Evolutionary conservation across 2,888 invertebrate species (phyloP).

Genomic region (Tridacna crocea): DNA sequence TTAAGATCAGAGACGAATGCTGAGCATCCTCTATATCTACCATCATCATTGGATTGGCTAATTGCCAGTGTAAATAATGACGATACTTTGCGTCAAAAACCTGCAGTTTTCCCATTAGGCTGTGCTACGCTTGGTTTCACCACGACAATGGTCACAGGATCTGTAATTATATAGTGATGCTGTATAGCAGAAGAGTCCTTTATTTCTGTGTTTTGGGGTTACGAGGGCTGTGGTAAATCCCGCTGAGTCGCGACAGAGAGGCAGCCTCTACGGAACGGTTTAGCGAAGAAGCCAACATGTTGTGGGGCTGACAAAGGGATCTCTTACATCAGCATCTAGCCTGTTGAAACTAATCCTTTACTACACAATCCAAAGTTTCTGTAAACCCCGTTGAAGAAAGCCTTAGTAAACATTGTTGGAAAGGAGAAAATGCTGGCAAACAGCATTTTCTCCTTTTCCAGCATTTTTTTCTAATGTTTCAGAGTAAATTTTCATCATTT

Average conservation of each 20-base stretch:
- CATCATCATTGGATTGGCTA: slow-evolving; percentile 23
- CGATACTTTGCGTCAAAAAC: slow-evolving; percentile 61
- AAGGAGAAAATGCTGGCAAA: no score
- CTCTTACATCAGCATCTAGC: slow-evolving; percentile 23
- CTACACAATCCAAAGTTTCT: no score
- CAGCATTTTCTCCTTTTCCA: no score
- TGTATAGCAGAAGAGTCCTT: slow-evolving; percentile 50
- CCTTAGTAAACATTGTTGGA: background rate
- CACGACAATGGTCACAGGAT: slow-evolving; percentile 46
- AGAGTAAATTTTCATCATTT: no score
- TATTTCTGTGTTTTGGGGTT: slow-evolving; percentile 53
- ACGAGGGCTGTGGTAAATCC: slow-evolving; percentile 45
- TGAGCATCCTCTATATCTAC: background rate
- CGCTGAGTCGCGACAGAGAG: slow-evolving; percentile 46
- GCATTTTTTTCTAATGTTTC: no score
- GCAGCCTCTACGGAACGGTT: slow-evolving; percentile 45
- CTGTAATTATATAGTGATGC: slow-evolving; percentile 57
- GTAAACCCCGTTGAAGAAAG: no score
- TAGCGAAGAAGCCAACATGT: slow-evolving; percentile 51
- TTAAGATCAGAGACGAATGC: no score
- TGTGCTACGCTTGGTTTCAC: slow-evolving; percentile 49
- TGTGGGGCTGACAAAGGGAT: slow-evolving; percentile 52
- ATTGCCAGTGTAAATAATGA: slow-evolving; percentile 60
- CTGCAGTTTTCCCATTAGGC: slow-evolving; percentile 55
- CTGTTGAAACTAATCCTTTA: background rate